These are phyloP conservation scores for Brachionus calyciflorus DNA, from an alignment of 1,140 invertebrate species.

Conservation along the genomic window DNA sequence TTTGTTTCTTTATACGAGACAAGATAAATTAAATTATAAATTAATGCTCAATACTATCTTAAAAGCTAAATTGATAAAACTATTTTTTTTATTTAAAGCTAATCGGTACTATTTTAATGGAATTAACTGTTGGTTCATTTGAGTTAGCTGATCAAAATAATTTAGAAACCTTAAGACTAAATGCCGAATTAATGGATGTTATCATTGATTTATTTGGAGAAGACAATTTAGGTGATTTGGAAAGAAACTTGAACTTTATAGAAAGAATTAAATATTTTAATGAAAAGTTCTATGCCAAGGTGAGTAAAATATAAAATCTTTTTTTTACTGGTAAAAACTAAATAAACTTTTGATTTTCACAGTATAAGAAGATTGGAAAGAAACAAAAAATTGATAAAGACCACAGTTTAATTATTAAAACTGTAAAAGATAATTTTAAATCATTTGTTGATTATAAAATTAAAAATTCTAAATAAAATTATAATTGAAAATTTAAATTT, in stretches of 20 bases:
- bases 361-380: constrained; percentile 27
- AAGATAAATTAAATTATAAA: too few species aligned
- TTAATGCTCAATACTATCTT: too few species aligned
- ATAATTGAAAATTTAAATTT: not conserved
- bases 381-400: constrained; percentile 42
- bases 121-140: not conserved
- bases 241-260: constrained; percentile 12
- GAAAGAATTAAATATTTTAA: constrained; percentile 37
- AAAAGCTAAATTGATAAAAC: too few species aligned
- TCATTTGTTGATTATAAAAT: constrained; percentile 45
- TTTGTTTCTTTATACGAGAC: too few species aligned
- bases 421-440: constrained; percentile 44
- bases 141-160: constrained; percentile 18
- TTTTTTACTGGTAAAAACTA: not conserved
- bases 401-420: constrained; percentile 37
- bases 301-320: not conserved
- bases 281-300: constrained; percentile 20
- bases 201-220: constrained; percentile 34
- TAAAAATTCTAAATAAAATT: constrained; percentile 34
- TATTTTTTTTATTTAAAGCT: not conserved
- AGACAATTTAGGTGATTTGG: constrained; percentile 21
- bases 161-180: constrained; percentile 15
- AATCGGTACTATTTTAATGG: not conserved
- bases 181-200: constrained; percentile 29
- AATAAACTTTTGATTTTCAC: not conserved